These are phyloP conservation scores for Cryptoblepharus egeriae DNA, from an alignment of 2,797 vertebrate genomes.

Conservation along the genomic window DNA sequence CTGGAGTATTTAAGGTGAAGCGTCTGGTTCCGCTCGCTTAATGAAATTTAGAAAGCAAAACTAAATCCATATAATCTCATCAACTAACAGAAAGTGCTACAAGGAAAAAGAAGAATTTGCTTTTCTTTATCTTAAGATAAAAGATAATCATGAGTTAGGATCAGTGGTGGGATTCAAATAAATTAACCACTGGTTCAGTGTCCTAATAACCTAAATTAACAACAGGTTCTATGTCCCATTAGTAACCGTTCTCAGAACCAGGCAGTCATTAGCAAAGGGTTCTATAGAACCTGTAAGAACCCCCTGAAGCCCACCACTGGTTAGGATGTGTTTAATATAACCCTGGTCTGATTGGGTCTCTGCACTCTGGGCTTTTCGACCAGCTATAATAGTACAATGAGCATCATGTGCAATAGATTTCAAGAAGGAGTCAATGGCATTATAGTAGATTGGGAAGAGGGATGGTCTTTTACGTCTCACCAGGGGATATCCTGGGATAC, in stretches of 20 bases:
- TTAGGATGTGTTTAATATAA: not conserved
- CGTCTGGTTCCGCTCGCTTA: not conserved
- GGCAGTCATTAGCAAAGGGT: too few relatives aligned
- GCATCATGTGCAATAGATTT: not conserved
- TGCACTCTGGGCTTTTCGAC: not conserved
- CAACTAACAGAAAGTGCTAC: not conserved
- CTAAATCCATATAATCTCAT: not conserved
- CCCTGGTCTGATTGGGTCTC: not conserved
- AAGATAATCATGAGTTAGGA: not conserved
- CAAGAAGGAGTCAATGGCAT: accelerated
- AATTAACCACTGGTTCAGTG: too few relatives aligned
- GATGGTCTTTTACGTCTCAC: too few relatives aligned
- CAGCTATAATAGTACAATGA: not conserved
- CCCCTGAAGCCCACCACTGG: too few relatives aligned
- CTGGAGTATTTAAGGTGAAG: not conserved
- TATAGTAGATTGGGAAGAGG: not conserved
- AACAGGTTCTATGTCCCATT: too few relatives aligned
- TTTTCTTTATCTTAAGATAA: not conserved
- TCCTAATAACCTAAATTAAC: too few relatives aligned
- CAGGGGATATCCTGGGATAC: too few relatives aligned
- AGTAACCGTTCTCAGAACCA: too few relatives aligned
- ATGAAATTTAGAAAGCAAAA: not conserved
- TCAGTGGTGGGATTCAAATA: not conserved
- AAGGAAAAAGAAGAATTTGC: not conserved
- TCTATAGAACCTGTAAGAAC: too few relatives aligned